Percentiles rank a stretch among this genome's conserved stretches.
These are phyloP conservation scores for Melospiza melodia DNA, from an alignment of 2,113 vertebrate species.

Conservation along the genomic window DNA sequence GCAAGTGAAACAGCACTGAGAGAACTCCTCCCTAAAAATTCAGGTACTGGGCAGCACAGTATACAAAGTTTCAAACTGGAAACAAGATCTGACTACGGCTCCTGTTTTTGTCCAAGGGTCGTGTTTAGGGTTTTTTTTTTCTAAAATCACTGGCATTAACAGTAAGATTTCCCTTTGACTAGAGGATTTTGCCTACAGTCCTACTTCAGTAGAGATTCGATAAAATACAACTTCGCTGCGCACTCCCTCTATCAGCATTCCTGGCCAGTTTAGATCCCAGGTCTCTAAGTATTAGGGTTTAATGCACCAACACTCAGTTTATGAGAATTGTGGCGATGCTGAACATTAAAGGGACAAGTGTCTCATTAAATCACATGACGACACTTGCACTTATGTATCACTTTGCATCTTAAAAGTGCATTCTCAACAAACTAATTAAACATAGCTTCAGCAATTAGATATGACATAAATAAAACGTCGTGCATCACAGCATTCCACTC, in stretches of 20 bases:
- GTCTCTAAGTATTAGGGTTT: neutral
- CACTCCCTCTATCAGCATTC: neutral
- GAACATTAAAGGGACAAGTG: constrained; percentile 4
- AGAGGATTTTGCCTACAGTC: neutral
- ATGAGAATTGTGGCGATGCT: neutral
- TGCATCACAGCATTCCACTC: constrained; percentile 28
- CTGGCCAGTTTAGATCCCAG: neutral
- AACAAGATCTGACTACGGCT: neutral
- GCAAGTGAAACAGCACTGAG: neutral
- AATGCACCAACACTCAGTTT: neutral
- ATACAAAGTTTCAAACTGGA: neutral
- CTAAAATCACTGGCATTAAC: neutral
- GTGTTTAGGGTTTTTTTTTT: neutral
- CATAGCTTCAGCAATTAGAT: constrained; percentile 42
- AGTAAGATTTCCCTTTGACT: neutral
- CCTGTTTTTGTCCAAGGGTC: neutral
- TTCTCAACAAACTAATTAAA: constrained; percentile 48
- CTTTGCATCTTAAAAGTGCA: constrained; percentile 26
- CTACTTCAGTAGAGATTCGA: neutral
- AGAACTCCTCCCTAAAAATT: neutral
- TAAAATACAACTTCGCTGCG: rapidly evolving
- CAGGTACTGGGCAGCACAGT: neutral
- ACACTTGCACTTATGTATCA: constrained; percentile 18
- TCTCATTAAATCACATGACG: constrained; percentile 31
- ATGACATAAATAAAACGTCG: constrained; percentile 2